Conservation (phyloP, 2,797 vertebrate genomes). For the Momotus momota region DNA sequence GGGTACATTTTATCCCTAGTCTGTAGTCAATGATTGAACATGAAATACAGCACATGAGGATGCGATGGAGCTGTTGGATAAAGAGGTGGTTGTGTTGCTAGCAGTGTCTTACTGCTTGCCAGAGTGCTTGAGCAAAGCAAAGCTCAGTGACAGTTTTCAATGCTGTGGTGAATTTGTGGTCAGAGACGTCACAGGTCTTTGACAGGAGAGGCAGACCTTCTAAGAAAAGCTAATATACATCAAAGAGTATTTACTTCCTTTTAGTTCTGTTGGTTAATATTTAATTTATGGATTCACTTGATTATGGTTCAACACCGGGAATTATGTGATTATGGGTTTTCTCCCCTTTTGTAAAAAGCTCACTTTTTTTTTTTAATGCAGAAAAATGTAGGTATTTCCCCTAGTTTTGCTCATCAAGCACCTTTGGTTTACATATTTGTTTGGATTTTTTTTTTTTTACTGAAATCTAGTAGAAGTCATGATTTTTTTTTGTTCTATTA, state of each 20-base stretch:
- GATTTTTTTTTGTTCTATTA: not conserved
- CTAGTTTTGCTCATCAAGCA: not conserved
- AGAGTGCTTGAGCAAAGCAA: conserved; percentile 29
- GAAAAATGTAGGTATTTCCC: not conserved
- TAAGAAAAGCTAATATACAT: conserved; percentile 62
- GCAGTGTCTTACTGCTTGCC: not conserved
- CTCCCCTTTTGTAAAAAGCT: not conserved
- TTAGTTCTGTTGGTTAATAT: conserved; percentile 62
- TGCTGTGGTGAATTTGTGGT: not conserved
- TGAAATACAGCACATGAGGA: not conserved
- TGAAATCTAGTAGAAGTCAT: not conserved
- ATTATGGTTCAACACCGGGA: conserved; percentile 34
- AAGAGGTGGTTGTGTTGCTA: not conserved
- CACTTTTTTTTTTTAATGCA: not conserved
- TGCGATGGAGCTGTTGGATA: not conserved
- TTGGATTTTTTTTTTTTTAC: not conserved
- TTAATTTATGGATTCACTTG: conserved; percentile 52
- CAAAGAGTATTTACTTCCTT: conserved; percentile 45
- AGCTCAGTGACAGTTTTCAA: not conserved
- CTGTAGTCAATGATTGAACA: conserved; percentile 6
- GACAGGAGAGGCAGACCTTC: conserved; percentile 34
- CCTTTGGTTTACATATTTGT: not conserved
- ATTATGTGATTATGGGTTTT: not conserved
- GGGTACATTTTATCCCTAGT: not conserved
- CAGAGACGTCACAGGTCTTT: not conserved